A percentile compares a stretch with the other conserved stretches of the same genome.
Evolutionary conservation across 1,140 invertebrate genomes (phyloP).

Genomic region (Papilio machaon): DNA sequence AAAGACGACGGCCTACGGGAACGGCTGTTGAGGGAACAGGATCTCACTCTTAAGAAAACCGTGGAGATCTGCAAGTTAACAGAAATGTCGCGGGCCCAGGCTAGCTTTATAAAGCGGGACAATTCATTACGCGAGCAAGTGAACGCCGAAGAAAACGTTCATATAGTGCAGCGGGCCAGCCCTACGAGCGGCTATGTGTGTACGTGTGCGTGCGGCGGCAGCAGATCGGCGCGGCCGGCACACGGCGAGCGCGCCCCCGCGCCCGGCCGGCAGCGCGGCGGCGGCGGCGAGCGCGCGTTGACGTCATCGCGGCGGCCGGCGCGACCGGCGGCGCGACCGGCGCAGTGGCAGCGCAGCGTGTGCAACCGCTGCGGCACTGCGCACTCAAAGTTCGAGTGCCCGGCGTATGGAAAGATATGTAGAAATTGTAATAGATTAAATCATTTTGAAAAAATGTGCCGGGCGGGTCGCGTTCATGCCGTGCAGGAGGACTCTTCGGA

Average conservation of each 20-base stretch:
- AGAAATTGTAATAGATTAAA: background rate
- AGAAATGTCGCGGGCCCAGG: slow-evolving; percentile 2
- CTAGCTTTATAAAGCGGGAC: slow-evolving; percentile 5
- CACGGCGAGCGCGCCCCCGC: background rate
- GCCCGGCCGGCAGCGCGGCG: background rate
- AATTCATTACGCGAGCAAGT: background rate
- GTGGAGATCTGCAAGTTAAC: slow-evolving; percentile 40
- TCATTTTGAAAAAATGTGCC: background rate
- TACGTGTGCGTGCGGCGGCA: background rate
- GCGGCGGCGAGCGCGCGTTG: background rate
- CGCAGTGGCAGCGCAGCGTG: background rate
- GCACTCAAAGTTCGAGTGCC: background rate
- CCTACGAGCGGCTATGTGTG: background rate
- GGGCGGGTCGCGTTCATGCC: background rate
- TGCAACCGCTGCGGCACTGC: background rate
- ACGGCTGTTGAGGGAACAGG: slow-evolving; percentile 38
- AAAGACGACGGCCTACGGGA: too few species aligned
- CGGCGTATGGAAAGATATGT: background rate
- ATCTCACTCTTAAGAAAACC: slow-evolving; percentile 38
- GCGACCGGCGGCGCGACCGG: too few species aligned
- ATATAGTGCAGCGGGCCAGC: background rate
- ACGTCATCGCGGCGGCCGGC: slow-evolving; percentile 8
- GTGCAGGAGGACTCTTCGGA: background rate
- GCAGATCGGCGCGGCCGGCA: background rate
- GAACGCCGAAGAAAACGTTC: background rate